Evolutionary conservation across 2,113 vertebrate genomes (phyloP).

Genomic region (Hylia prasina): DNA sequence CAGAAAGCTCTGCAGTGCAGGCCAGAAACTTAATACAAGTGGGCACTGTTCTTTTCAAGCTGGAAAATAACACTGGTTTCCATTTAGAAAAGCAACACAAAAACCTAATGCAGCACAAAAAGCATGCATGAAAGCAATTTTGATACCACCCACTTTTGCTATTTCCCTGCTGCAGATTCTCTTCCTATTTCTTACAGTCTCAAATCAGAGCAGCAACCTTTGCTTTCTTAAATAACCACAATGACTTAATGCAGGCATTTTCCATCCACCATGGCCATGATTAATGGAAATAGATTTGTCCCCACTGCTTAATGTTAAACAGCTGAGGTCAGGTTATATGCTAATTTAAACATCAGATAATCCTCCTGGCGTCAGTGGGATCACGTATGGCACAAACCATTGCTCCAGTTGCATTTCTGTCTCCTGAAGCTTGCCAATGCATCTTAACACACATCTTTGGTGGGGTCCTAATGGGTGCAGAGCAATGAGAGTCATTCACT

Average conservation of each 20-base stretch:
- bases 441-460: neutral
- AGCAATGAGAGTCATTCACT: neutral
- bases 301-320: neutral
- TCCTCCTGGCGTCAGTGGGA: neutral
- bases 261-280: neutral
- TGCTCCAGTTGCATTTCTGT: neutral
- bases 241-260: neutral
- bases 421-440: neutral
- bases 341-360: slow-evolving; percentile 19
- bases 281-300: slow-evolving; percentile 7
- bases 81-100: neutral
- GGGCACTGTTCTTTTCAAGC: neutral
- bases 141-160: neutral
- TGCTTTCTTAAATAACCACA: neutral
- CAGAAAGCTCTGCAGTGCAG: neutral
- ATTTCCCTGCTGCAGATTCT: neutral
- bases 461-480: neutral
- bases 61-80: neutral
- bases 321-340: neutral
- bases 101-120: neutral
- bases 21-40: neutral
- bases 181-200: neutral
- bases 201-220: neutral
- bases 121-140: neutral
- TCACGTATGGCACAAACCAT: neutral